phyloP scores from a whole-genome alignment of 2,888 invertebrate species.

The Callyntrura guangdongensis region DNA sequence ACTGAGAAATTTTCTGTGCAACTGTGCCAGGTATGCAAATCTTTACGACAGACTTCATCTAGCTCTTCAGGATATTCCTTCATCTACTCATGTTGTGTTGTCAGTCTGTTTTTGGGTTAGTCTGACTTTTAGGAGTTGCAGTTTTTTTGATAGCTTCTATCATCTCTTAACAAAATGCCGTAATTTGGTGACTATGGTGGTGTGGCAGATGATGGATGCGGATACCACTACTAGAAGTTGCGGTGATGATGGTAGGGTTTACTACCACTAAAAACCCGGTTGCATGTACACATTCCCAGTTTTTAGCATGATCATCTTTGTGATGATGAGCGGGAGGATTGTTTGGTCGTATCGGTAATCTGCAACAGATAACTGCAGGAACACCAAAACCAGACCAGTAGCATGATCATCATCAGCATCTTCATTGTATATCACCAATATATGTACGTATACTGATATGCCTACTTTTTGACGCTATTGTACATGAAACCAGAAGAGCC shows the following conservation, averaged over 20 bases:
- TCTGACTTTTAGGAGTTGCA: neutral
- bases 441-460: neutral
- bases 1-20: neutral
- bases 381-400: conserved; percentile 25
- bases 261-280: conserved; percentile 7
- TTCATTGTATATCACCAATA: too few species aligned
- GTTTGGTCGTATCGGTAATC: conserved; percentile 6
- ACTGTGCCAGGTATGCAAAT: neutral
- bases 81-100: too few species aligned
- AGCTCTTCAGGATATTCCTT: neutral
- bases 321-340: neutral
- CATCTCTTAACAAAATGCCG: neutral
- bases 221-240: neutral
- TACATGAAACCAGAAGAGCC: neutral
- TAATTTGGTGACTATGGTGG: neutral
- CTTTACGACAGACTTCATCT: neutral
- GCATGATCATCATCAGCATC: neutral
- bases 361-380: neutral
- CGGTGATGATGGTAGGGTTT: neutral
- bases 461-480: too few species aligned
- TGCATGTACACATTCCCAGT: neutral
- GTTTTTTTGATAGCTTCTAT: neutral
- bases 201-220: conserved; percentile 7
- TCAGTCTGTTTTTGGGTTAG: conserved; percentile 35
- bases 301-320: conserved; percentile 22